A percentile compares a stretch with the other conserved stretches of the same genome.
Evolutionary conservation across 2,888 invertebrate genomes (phyloP).

Genomic region (Neuroscelio doddi): DNA sequence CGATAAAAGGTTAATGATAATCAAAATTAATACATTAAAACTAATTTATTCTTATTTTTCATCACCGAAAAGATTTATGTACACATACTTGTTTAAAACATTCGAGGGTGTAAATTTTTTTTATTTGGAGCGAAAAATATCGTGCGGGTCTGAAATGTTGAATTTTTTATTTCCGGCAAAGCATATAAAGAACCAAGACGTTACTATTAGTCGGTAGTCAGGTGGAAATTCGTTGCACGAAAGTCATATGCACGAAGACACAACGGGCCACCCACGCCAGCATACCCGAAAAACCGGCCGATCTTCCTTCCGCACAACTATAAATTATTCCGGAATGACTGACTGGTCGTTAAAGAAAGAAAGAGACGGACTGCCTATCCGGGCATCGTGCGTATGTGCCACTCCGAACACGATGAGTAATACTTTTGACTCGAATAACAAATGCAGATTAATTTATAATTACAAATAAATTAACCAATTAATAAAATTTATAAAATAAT

Average conservation of each 20-base stretch:
- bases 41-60: too few relatives aligned
- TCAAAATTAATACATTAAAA: too few relatives aligned
- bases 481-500: constrained; percentile 38
- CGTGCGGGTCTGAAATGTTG: neutral
- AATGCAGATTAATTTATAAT: constrained; percentile 36
- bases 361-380: constrained; percentile 13
- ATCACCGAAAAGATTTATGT: too few relatives aligned
- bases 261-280: constrained; percentile 60
- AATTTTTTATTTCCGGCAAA: constrained; percentile 35
- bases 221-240: constrained; percentile 59
- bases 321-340: constrained; percentile 64
- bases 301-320: constrained; percentile 61
- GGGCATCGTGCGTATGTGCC: constrained; percentile 5
- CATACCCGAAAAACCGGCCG: constrained; percentile 57
- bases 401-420: neutral
- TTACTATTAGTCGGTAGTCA: constrained; percentile 60
- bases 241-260: constrained; percentile 45
- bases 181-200: constrained; percentile 40
- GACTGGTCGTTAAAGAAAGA: constrained; percentile 58
- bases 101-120: too few relatives aligned
- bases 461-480: constrained; percentile 40
- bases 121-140: too few relatives aligned
- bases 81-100: too few relatives aligned
- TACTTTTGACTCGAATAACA: constrained; percentile 16
- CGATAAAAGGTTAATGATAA: too few relatives aligned